A percentile compares a stretch with the other conserved stretches of the same genome.
Evolutionary conservation across 2,888 invertebrate species (phyloP).

Genomic region (Plebejus argus): DNA sequence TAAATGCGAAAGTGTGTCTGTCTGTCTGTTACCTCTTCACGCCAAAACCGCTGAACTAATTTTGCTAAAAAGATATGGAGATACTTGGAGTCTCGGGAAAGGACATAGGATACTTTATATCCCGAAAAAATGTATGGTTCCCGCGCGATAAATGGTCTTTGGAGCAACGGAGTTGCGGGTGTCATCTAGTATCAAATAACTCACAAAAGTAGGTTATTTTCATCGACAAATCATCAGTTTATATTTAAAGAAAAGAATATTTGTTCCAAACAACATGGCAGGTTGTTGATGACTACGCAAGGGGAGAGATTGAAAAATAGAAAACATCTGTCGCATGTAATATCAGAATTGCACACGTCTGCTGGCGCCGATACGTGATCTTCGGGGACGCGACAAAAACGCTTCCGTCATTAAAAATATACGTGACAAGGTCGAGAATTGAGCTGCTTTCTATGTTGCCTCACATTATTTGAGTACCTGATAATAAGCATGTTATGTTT

Average conservation of each 20-base stretch:
- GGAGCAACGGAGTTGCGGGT: too few relatives aligned
- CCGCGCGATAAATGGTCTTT: too few relatives aligned
- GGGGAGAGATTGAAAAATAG: constrained; percentile 53
- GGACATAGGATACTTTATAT: too few relatives aligned
- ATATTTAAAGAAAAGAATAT: not conserved
- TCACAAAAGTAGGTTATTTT: too few relatives aligned
- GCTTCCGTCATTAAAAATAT: constrained; percentile 32
- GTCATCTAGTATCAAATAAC: too few relatives aligned
- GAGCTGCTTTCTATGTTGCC: constrained; percentile 24
- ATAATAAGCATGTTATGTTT: not conserved
- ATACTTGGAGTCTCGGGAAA: too few relatives aligned
- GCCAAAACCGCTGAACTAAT: too few relatives aligned
- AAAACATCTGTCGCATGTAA: constrained; percentile 58
- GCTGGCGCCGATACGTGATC: constrained; percentile 65
- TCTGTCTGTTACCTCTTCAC: too few relatives aligned
- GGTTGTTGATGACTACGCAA: not conserved
- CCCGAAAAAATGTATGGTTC: too few relatives aligned
- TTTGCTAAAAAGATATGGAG: too few relatives aligned
- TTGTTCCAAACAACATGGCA: not conserved
- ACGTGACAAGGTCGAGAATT: constrained; percentile 34
- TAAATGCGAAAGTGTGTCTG: too few relatives aligned
- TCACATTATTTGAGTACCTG: not conserved
- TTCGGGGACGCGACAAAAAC: constrained; percentile 35
- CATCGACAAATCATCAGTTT: too few relatives aligned
- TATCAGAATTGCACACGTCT: constrained; percentile 60